Base-by-base conservation (phyloP, 1,140 invertebrate genomes). In the Drosophila watanabei region DNA sequence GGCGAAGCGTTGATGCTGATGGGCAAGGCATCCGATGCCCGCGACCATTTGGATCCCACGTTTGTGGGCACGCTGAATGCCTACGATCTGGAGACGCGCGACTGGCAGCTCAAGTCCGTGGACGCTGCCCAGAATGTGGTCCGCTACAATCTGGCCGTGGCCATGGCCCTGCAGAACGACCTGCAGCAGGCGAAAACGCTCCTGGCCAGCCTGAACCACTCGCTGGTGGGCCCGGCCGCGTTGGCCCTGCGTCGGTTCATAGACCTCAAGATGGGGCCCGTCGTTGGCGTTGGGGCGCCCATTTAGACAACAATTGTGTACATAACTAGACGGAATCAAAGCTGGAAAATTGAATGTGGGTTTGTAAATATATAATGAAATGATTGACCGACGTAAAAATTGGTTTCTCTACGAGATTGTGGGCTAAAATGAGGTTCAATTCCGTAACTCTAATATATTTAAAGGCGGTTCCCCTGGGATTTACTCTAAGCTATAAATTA, bases 1-100 rank as follows among this genome's bases (percentile, higher is more conserved):
- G 97, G 97, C 1, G 98, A 99, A 93, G 96, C 97, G 46, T 93
- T 98, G n/a, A 96, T 99, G 75, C 95, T 96, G 60, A 93, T 98
- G 86, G 97, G 98, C 86, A 95, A 96, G 94, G 96, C 98, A 48
- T 94, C 94, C 6, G 97, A 98, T 93, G 98, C 98, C 4, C 95
- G 98, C 20, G 95, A 97, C 68, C 96, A 98, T 93, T 94, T 99
- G 30, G 97, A 98, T 86, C 97, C 96, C 7, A 96, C 97, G 41
- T 95, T 95, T 91, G 95, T 98, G 5, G 94, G 94, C 57, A 95
- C 96, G 1, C 49, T 93, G 3, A 93, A 93, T 48, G 82, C 81
- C 2, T 84, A 89, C 11, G 92, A 93, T 70, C 79, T 93, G 51
- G 92, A 92, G 72, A 89, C 94, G 70, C 80, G 80, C 94, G 94